Base-by-base conservation (phyloP, 1,140 invertebrate genomes). In the Dryas iulia region DNA sequence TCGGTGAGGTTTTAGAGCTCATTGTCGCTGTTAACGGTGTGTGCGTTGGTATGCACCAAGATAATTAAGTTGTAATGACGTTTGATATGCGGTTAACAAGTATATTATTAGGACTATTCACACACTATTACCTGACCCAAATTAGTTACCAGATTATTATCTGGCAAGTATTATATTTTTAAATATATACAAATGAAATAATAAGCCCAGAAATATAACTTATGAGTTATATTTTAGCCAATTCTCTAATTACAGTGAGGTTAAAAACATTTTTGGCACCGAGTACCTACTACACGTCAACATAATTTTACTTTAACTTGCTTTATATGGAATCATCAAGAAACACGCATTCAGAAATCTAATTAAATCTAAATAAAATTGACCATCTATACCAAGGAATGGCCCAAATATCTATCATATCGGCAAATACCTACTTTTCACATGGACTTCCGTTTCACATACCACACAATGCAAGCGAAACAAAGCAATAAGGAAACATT, bases 401-500 rank as follows among this genome's bases (percentile, higher is more conserved):
- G 1, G 35, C 14, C 6, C 39, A 47, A 47, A 47, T 47, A 47
- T 18, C 18, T 18, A 7, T 3, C 39, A 21, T 2, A 47, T 47
- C 18, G 7, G n/a, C n/a, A 35, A 47, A 8, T 14, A 8, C 1
- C 26, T 31, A 8, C 35, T 47, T 18, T 47, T 47, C 8, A 47
- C 39, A 47, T 14, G 3, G 26, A 28, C 26, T 18, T 47, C 39
- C 14, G 14, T 47, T 21, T 18, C 39, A 7, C 39, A 47, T 21
- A 47, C 18, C 39, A 47, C 8, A 47, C 18, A 21, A 7, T 5
- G 2, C 35, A 14, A 47, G 14, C 39, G 39, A 47, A 47, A 47
- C 31, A 24, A 12, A 24, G 30, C 58, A 31, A 59, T 33, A 59
- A 21, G 24, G 59, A 26, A 60, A 60, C 59, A 52, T 60, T 60